Evolutionary conservation across 2,888 invertebrate species (phyloP).

Genomic region (Venustoraphidia nigricollis): DNA sequence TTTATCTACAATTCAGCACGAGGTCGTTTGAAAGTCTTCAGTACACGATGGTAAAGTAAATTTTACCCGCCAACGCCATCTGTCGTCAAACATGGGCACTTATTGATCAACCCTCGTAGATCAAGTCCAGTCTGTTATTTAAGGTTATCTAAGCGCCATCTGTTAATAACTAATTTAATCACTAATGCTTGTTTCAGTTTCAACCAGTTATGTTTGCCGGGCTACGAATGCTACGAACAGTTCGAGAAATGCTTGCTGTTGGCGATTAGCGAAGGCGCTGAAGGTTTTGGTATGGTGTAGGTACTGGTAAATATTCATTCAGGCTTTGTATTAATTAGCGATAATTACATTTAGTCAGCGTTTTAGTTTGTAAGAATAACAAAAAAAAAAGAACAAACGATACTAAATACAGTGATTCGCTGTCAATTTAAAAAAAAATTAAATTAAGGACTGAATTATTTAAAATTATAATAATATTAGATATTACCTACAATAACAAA

Average conservation of each 20-base stretch:
- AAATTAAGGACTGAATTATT: neutral
- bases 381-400: conserved; percentile 5
- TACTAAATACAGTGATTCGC: conserved; percentile 10
- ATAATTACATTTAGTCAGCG: conserved; percentile 9
- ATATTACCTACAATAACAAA: too few relatives aligned
- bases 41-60: too few relatives aligned
- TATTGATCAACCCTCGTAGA: too few relatives aligned
- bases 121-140: neutral
- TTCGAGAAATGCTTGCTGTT: conserved; percentile 79
- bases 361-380: conserved; percentile 4
- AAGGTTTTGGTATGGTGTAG: conserved; percentile 75
- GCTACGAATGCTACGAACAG: conserved; percentile 86
- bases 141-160: neutral
- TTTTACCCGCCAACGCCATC: too few relatives aligned
- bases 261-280: conserved; percentile 90
- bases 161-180: neutral
- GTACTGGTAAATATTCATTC: neutral
- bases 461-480: too few relatives aligned
- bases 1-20: too few relatives aligned
- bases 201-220: conserved; percentile 89
- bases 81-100: too few relatives aligned
- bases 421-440: neutral
- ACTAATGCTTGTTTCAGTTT: conserved; percentile 45
- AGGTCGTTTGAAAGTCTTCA: too few relatives aligned
- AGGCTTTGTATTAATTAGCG: neutral